phyloP scores from a whole-genome alignment of 2,113 vertebrate genomes.

The Anoplopoma fimbria region DNA sequence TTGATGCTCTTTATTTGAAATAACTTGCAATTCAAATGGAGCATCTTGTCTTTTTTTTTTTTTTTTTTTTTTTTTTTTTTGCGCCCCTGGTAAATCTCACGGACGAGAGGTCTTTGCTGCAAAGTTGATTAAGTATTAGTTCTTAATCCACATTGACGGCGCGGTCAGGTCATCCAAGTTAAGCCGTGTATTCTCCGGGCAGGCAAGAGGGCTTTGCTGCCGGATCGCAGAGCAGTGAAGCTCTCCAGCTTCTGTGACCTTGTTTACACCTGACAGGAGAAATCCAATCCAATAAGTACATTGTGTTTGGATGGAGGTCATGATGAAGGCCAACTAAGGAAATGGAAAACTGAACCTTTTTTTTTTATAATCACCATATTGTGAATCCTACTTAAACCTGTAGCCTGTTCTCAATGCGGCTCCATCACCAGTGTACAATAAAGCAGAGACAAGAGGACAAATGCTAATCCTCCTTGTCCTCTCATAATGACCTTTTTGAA shows the following conservation, averaged over 20 bases:
- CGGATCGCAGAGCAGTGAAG: constrained; percentile 22
- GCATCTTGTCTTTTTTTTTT: no score
- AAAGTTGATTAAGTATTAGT: constrained; percentile 75
- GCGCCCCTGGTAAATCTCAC: constrained; percentile 35
- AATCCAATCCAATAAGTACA: constrained; percentile 22
- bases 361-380: background rate
- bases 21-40: constrained; percentile 17
- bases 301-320: background rate
- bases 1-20: background rate
- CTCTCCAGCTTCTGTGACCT: constrained; percentile 37
- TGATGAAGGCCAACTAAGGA: background rate
- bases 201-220: constrained; percentile 23
- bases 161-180: constrained; percentile 64
- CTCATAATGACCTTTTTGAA: background rate
- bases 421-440: background rate
- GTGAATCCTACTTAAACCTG: background rate
- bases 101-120: constrained; percentile 42
- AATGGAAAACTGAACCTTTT: background rate
- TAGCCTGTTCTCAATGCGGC: background rate
- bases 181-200: constrained; percentile 55
- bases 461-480: background rate
- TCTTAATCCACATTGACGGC: constrained; percentile 70
- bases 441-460: background rate
- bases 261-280: constrained; percentile 50
- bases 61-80: no score